These are phyloP conservation scores for Zoanthus solanderi DNA, from an alignment of 92 coral and sea anemone species.

Conservation along the genomic window DNA sequence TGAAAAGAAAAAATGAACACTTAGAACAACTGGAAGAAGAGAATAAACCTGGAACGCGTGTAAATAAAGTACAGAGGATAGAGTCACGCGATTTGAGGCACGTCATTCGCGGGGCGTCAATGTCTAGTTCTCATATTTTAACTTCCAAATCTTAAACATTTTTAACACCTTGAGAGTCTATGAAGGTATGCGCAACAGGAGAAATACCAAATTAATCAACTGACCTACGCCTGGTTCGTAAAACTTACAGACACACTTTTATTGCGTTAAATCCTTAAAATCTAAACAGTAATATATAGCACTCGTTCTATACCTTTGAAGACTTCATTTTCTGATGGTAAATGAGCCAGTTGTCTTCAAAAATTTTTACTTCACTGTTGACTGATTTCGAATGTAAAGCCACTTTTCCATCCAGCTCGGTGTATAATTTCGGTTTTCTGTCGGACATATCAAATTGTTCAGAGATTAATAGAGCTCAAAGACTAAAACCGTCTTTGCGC, in stretches of 20 bases:
- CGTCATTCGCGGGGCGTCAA: too few relatives aligned
- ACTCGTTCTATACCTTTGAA: constrained; percentile 65
- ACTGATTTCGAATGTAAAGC: constrained; percentile 95
- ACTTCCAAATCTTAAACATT: too few relatives aligned
- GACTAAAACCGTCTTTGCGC: too few relatives aligned
- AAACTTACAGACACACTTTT: neutral
- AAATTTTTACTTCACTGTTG: constrained; percentile 69
- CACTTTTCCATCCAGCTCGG: constrained; percentile 87
- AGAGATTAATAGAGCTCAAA: too few relatives aligned
- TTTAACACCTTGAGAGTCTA: too few relatives aligned
- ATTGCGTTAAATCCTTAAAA: neutral
- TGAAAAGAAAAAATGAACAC: neutral
- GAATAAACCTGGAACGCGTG: neutral
- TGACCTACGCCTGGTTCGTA: neutral
- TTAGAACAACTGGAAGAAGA: neutral
- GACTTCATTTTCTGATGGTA: constrained; percentile 95
- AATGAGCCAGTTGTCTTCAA: constrained; percentile 92
- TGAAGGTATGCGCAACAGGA: too few relatives aligned
- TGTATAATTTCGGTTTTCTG: constrained; percentile 82
- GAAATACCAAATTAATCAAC: too few relatives aligned
- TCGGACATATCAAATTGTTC: neutral
- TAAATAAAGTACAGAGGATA: neutral
- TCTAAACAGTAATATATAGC: neutral
- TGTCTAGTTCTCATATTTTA: too few relatives aligned
- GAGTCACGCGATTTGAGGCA: neutral